Conservation (phyloP, 2,113 vertebrate genomes). For the Petroica traversi region DNA sequence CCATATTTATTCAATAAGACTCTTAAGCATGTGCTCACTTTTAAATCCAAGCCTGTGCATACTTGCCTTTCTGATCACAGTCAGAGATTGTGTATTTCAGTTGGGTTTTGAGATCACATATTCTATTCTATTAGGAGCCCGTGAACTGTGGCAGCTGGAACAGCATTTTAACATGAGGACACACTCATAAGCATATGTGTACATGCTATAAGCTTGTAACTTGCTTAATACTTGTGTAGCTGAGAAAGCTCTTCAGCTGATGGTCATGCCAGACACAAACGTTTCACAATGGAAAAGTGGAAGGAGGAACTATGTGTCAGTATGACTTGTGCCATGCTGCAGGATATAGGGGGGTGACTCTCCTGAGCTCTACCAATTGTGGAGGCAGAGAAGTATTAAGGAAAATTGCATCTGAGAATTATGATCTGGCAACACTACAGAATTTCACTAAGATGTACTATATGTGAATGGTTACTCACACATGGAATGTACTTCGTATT, state of each 20-base stretch:
- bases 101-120: background rate
- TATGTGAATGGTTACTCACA: background rate
- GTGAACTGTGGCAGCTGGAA: background rate
- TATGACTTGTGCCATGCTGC: background rate
- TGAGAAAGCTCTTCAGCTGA: background rate
- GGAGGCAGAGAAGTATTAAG: background rate
- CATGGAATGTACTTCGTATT: background rate
- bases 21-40: background rate
- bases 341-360: accelerated
- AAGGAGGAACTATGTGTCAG: background rate
- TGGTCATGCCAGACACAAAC: background rate
- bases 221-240: background rate
- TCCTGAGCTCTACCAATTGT: background rate
- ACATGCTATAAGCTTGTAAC: accelerated
- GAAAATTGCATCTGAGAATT: background rate
- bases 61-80: background rate
- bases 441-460: background rate
- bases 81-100: background rate
- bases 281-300: background rate
- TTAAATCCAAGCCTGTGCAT: background rate
- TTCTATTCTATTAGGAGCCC: background rate
- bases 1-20: background rate
- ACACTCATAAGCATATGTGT: too few species aligned
- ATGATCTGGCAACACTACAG: background rate
- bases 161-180: background rate